Evolutionary conservation across 2,113 vertebrate genomes (phyloP).

Genomic region (Siniperca chuatsi): DNA sequence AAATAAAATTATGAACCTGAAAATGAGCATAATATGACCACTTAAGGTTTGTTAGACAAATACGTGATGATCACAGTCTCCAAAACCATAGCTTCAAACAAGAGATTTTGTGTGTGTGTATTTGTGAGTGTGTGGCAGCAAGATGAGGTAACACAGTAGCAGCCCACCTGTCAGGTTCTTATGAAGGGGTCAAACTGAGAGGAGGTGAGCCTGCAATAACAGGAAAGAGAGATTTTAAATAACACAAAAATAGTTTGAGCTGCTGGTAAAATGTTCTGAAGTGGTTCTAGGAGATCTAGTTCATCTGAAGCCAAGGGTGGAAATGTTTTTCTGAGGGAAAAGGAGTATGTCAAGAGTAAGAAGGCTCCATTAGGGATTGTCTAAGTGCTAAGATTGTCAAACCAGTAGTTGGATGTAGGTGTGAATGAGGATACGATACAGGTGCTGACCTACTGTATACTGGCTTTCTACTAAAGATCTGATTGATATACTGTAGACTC

Average conservation of each 20-base stretch:
- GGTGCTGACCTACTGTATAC: background rate
- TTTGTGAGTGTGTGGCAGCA: background rate
- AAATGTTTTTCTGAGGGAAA: background rate
- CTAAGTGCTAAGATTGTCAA: background rate
- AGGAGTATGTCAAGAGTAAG: background rate
- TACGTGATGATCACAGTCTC: background rate
- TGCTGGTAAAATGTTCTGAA: background rate
- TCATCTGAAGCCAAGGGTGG: background rate
- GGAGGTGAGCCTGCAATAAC: constrained; percentile 26
- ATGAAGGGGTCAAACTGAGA: constrained; percentile 27
- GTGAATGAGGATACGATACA: background rate
- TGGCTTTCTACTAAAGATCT: background rate
- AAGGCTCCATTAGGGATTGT: background rate
- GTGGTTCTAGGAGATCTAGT: background rate
- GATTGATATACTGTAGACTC: background rate
- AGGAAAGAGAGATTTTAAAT: constrained; percentile 14
- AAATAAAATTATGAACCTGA: no score
- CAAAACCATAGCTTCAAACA: constrained; percentile 5
- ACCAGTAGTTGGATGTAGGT: background rate
- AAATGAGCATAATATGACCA: no score
- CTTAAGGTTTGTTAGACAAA: background rate
- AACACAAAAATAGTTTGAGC: constrained; percentile 10
- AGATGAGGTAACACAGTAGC: constrained; percentile 42
- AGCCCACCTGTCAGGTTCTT: constrained; percentile 35
- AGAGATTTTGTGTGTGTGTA: constrained; percentile 1